phyloP scores from a whole-genome alignment of 2,113 vertebrate species.

The Gasterosteus aculeatus region DNA sequence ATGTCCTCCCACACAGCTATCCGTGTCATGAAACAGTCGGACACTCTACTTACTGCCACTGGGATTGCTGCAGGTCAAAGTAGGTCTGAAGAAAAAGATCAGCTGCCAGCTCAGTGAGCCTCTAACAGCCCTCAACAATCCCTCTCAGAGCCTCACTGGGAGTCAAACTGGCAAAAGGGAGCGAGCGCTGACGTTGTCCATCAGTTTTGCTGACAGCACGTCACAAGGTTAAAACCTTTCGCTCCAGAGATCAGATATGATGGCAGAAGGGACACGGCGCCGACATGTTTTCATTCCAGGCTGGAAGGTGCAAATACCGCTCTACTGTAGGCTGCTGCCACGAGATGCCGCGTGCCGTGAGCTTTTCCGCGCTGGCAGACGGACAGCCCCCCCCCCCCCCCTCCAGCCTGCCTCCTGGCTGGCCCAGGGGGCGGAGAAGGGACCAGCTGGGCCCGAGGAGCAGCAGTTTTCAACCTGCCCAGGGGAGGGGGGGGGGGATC shows the following conservation, averaged over 20 bases:
- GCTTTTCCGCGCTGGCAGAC: slow-evolving; percentile 43
- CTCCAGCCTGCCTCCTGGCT: slow-evolving; percentile 28
- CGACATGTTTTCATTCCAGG: background rate
- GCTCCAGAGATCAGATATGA: slow-evolving; percentile 20
- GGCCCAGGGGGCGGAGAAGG: slow-evolving; percentile 13
- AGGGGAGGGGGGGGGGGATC: background rate
- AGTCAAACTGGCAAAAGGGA: background rate
- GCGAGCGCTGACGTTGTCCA: background rate
- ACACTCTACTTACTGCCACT: background rate
- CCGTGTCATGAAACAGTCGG: background rate
- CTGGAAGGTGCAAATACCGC: background rate
- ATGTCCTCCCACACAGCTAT: background rate
- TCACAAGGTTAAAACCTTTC: slow-evolving; percentile 50
- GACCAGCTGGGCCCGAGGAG: slow-evolving; percentile 35
- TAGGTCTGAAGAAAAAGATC: background rate
- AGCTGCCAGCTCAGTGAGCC: background rate
- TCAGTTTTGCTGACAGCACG: slow-evolving; percentile 12
- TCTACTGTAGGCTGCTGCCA: background rate
- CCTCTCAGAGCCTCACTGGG: slow-evolving; percentile 11
- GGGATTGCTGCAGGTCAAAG: background rate
- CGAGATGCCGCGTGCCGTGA: no score
- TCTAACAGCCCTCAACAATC: slow-evolving; percentile 12
- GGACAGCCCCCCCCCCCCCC: slow-evolving; percentile 40
- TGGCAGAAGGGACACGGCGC: slow-evolving; percentile 19
- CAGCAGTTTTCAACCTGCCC: slow-evolving; percentile 27